Conservation (phyloP, 2,113 vertebrate genomes). For the Pelvicachromis taeniatus region DNA sequence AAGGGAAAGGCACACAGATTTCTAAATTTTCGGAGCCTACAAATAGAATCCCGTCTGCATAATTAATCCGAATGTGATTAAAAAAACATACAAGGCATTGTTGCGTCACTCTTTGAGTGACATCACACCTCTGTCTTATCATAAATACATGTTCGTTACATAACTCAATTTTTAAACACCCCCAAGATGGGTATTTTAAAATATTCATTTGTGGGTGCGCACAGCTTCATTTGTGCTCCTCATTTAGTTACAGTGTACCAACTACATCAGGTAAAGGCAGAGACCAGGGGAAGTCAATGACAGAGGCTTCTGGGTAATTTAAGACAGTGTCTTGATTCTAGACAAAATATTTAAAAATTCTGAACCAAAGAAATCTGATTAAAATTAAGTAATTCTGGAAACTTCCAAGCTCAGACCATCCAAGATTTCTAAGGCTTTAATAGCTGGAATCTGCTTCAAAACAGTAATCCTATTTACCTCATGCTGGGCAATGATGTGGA, state of each 20-base stretch:
- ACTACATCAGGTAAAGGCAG: background rate
- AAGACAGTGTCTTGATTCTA: background rate
- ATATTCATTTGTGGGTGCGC: constrained; percentile 1
- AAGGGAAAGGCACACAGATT: background rate
- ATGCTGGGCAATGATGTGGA: background rate
- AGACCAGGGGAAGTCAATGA: background rate
- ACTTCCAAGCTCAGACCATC: background rate
- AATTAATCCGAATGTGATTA: background rate
- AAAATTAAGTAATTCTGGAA: background rate
- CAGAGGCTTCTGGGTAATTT: background rate
- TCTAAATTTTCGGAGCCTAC: background rate
- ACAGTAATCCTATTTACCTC: background rate
- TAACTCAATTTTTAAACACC: constrained; percentile 5
- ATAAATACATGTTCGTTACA: constrained; percentile 11
- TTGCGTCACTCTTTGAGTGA: background rate
- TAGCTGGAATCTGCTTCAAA: background rate
- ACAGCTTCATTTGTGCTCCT: background rate
- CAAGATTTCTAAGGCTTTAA: background rate
- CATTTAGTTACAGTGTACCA: background rate
- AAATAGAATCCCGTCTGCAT: constrained; percentile 1
- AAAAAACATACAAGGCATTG: background rate
- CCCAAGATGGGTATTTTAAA: constrained; percentile 2
- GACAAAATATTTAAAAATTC: background rate
- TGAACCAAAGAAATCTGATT: background rate
- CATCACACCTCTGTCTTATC: background rate